phyloP scores from a whole-genome alignment of 2,888 invertebrate genomes.

The Rhingia rostrata region DNA sequence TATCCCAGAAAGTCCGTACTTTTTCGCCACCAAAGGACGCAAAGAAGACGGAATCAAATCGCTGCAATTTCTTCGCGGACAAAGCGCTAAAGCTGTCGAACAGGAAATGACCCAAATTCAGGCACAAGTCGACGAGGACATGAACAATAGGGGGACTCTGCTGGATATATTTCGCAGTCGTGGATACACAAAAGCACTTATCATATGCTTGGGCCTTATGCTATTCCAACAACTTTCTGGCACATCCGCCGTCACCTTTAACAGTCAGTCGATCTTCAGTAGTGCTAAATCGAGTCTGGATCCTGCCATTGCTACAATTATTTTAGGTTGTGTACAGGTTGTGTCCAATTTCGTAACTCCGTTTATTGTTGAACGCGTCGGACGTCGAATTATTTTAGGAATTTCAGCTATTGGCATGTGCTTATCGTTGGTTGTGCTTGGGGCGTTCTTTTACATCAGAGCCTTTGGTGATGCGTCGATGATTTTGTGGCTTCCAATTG shows the following conservation, averaged over 20 bases:
- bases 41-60: slow-evolving; percentile 85
- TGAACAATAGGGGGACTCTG: slow-evolving; percentile 81
- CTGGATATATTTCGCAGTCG: slow-evolving; percentile 86
- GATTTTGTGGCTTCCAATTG: slow-evolving; percentile 88
- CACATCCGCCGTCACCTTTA: slow-evolving; percentile 91
- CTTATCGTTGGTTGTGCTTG: slow-evolving; percentile 85
- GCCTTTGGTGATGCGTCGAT: slow-evolving; percentile 81
- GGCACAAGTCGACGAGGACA: slow-evolving; percentile 83
- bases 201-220: slow-evolving; percentile 89
- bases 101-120: slow-evolving; percentile 86
- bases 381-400: slow-evolving; percentile 88
- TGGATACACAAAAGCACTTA: slow-evolving; percentile 89
- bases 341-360: slow-evolving; percentile 88
- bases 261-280: slow-evolving; percentile 88
- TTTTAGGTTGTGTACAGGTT: slow-evolving; percentile 89
- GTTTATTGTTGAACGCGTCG: slow-evolving; percentile 90
- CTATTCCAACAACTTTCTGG: slow-evolving; percentile 93
- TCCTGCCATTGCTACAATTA: slow-evolving; percentile 88
- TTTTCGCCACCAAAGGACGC: slow-evolving; percentile 85
- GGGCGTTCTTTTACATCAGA: slow-evolving; percentile 87
- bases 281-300: slow-evolving; percentile 86
- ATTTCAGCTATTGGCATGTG: slow-evolving; percentile 88
- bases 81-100: slow-evolving; percentile 85
- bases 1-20: slow-evolving; percentile 93
- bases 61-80: slow-evolving; percentile 87